These are phyloP conservation scores for Drosophila repletoides DNA, from an alignment of 1,140 invertebrate species.

Conservation along the genomic window DNA sequence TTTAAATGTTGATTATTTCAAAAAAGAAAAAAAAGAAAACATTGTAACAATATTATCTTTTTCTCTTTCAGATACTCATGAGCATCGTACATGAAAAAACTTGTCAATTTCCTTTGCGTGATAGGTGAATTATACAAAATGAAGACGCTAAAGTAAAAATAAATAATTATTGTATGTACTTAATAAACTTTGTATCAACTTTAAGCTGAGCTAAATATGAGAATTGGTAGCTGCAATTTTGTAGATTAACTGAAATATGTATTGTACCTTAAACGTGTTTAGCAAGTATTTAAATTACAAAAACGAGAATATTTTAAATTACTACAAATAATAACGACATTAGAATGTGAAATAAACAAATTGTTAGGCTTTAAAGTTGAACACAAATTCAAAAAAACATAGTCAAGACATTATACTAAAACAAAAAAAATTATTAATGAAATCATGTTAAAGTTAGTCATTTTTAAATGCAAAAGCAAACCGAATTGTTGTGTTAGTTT, in stretches of 20 bases:
- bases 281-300: slow-evolving; percentile 61
- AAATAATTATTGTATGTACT: slow-evolving; percentile 55
- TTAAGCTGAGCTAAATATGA: slow-evolving; percentile 77
- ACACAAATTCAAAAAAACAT: slow-evolving; percentile 27
- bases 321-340: slow-evolving; percentile 38
- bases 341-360: slow-evolving; percentile 64
- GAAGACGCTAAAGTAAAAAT: slow-evolving; percentile 45
- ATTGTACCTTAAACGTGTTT: slow-evolving; percentile 78
- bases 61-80: slow-evolving; percentile 80
- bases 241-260: slow-evolving; percentile 78
- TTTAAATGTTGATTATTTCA: background rate
- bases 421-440: slow-evolving; percentile 18
- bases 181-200: slow-evolving; percentile 77
- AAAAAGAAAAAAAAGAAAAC: background rate
- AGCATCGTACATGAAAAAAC: slow-evolving; percentile 82
- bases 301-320: slow-evolving; percentile 73
- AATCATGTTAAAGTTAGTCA: slow-evolving; percentile 66
- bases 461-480: slow-evolving; percentile 57
- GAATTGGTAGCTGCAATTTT: slow-evolving; percentile 74
- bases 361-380: slow-evolving; percentile 75
- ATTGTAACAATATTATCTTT: slow-evolving; percentile 74
- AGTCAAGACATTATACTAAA: slow-evolving; percentile 30
- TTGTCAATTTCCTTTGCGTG: slow-evolving; percentile 82
- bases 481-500: slow-evolving; percentile 54
- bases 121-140: slow-evolving; percentile 81